Base-by-base conservation (phyloP, 2,888 invertebrate species). In the Pseudoips prasinana region DNA sequence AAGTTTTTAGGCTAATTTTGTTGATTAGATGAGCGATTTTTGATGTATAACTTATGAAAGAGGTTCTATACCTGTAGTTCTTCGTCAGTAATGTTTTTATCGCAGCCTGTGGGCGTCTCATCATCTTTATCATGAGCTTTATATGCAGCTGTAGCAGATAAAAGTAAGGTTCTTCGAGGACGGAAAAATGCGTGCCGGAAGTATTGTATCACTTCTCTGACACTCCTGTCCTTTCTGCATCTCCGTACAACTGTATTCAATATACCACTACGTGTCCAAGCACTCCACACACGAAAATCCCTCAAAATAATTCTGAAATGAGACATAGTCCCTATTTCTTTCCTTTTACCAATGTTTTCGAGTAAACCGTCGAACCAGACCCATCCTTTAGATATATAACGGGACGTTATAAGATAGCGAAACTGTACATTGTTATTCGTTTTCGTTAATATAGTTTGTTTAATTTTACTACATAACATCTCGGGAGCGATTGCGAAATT, bases 61-160 rank as follows among this genome's bases (percentile, higher is more conserved):
- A 3, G 2, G 5, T 14, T 14, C 2, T 14, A 2, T 64, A 87
- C 89, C 83, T 82, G 61, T 32, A 89, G 46, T 10, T 88, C 82
- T 22, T 73, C 72, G 42, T 88, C 84, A 0, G 79, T 66, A 14
- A 88, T 83, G 29, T 72, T 73, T 29, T 68, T 51, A 0, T 61
- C 55, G 35, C 84, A 77, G 20, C 47, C 49, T 3, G 64, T 55
- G 1, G 63, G 43, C 0, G 35, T 39, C 0, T 47, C 54, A 0
- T 62, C 55, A 1, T 70, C 69, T 1, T 48, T 59, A 0, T 59
- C 14, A 0, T 33, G 54, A 8, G 68, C 68, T 29, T 80, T 82
- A 30, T 67, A 88, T 0, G 82, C 84, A 0, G 87, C 89, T 0
- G 84, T 76, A 0, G 78, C 87, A 0, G 86, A 79, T 1, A 89